Conservation (phyloP, 1,140 invertebrate species). For the Tetragonula clypearis region DNA sequence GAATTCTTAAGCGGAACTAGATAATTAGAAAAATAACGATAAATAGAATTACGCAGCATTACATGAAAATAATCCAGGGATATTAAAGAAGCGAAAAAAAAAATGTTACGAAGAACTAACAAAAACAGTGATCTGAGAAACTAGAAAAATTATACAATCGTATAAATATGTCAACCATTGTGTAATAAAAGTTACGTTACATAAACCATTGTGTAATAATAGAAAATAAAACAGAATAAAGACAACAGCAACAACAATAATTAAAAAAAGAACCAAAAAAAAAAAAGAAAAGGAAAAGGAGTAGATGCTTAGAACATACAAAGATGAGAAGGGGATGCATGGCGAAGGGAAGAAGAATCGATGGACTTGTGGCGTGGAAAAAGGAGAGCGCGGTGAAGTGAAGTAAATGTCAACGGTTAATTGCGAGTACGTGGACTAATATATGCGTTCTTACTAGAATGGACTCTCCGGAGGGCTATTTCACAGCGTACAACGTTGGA, state of each 20-base stretch:
- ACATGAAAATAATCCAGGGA: not conserved
- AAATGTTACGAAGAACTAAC: too few species aligned
- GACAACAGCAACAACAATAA: not conserved
- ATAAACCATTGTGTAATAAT: not conserved
- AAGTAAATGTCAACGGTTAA: conserved; percentile 72
- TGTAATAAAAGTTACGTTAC: not conserved
- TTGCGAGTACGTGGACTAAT: conserved; percentile 60
- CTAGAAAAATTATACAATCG: not conserved
- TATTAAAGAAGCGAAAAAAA: not conserved
- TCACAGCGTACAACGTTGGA: conserved; percentile 33
- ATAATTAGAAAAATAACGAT: not conserved
- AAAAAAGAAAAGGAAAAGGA: not conserved
- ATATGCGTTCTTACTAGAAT: conserved; percentile 58
- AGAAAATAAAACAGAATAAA: not conserved
- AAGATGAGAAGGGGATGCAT: not conserved
- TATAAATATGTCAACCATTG: not conserved
- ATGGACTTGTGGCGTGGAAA: conserved; percentile 59
- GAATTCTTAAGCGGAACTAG: too few species aligned
- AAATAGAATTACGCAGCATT: not conserved
- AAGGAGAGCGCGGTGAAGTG: conserved; percentile 60
- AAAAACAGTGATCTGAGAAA: not conserved
- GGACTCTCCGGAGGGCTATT: conserved; percentile 48
- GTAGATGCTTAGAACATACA: not conserved
- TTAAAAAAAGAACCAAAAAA: not conserved
- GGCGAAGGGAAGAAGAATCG: conserved; percentile 37